phyloP scores from a whole-genome alignment of 2,888 invertebrate species.

The Drosophila formosana region DNA sequence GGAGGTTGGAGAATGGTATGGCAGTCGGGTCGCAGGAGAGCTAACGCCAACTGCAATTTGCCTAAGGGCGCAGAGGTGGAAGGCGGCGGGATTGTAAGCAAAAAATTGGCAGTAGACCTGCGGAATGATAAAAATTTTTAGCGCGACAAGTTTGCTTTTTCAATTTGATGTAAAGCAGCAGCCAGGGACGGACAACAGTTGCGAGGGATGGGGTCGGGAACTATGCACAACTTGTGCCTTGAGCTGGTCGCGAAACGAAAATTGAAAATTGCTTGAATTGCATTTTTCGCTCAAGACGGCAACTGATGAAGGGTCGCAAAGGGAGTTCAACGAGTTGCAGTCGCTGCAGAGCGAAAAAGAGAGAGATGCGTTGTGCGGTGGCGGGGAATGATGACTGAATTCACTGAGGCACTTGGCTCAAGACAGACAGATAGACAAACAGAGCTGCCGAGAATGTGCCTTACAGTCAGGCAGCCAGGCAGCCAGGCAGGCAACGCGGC shows the following conservation, averaged over 20 bases:
- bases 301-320: conserved; percentile 38
- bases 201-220: background rate
- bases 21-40: conserved; percentile 24
- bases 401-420: conserved; percentile 31
- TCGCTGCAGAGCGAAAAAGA: background rate
- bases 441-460: conserved; percentile 34
- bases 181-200: background rate
- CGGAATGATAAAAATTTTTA: conserved; percentile 69
- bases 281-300: conserved; percentile 54
- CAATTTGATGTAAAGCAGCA: conserved; percentile 67
- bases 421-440: conserved; percentile 10
- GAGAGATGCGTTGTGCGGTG: background rate
- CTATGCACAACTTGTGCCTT: conserved; percentile 27
- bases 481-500: conserved; percentile 41
- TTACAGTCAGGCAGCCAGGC: conserved; percentile 16
- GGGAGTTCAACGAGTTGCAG: background rate
- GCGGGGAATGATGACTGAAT: conserved; percentile 20
- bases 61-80: conserved; percentile 25
- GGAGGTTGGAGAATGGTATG: background rate
- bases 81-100: conserved; percentile 26
- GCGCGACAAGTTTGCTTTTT: conserved; percentile 73
- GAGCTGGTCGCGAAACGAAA: conserved; percentile 50
- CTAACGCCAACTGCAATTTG: conserved; percentile 59
- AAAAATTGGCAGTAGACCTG: conserved; percentile 72
- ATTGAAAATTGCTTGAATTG: conserved; percentile 80